phyloP scores from a whole-genome alignment of 92 coral and sea anemone species.

The Galaxea fascicularis region DNA sequence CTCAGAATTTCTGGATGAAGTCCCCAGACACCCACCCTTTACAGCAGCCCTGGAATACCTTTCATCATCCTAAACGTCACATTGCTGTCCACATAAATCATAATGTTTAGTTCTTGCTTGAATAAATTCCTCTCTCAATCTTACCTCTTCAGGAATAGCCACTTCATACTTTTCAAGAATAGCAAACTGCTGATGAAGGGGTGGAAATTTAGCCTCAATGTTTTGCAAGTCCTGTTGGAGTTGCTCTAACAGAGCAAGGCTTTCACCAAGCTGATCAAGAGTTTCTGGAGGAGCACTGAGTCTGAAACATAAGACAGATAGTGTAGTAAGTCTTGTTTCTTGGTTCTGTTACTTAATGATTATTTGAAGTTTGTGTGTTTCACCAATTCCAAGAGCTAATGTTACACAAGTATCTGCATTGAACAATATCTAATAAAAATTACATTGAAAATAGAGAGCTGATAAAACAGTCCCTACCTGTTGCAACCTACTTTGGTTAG shows the following conservation, averaged over 20 bases:
- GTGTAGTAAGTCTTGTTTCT: background rate
- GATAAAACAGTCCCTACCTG: too few species aligned
- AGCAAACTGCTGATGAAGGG: conserved; percentile 97
- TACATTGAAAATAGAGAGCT: too few species aligned
- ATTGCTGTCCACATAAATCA: too few species aligned
- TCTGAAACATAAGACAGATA: conserved; percentile 39
- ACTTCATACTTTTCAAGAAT: conserved; percentile 99
- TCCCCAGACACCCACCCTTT: too few species aligned
- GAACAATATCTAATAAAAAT: too few species aligned
- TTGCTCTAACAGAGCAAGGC: conserved; percentile 88
- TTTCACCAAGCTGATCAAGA: conserved; percentile 95
- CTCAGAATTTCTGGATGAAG: too few species aligned
- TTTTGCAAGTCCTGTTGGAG: conserved; percentile 92
- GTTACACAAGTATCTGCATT: too few species aligned
- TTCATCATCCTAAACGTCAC: too few species aligned
- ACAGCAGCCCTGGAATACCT: too few species aligned
- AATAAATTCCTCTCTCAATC: background rate
- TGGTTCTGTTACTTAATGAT: background rate
- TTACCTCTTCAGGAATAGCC: conserved; percentile 97
- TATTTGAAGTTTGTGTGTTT: background rate
- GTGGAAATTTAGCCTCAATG: conserved; percentile 97
- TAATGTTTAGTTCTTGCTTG: background rate
- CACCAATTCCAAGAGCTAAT: too few species aligned
- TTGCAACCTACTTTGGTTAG: too few species aligned
- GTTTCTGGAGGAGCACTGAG: conserved; percentile 98